Percentiles rank a stretch among this genome's conserved stretches.
Conservation (phyloP, 2,797 vertebrate genomes). For the Sebastes diploproa region DNA sequence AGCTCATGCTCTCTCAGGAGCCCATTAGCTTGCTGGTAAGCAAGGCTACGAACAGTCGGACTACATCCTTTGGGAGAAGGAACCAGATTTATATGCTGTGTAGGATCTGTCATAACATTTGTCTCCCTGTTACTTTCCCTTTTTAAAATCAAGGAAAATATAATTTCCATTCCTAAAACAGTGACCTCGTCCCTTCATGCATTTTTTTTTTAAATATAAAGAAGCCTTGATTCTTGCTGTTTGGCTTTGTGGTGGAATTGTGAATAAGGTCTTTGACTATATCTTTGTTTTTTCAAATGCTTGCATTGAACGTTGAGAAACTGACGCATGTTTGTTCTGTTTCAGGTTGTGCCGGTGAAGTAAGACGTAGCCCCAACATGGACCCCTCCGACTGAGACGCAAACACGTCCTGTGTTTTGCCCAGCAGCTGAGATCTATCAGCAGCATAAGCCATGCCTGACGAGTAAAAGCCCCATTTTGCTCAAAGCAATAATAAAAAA, state of each 20-base stretch:
- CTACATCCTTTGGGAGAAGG: conserved; percentile 5
- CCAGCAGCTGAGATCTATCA: conserved; percentile 84
- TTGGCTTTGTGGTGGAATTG: neutral
- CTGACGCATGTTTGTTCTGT: conserved; percentile 54
- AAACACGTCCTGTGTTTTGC: conserved; percentile 86
- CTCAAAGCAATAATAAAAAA: conserved; percentile 83
- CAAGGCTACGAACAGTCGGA: neutral
- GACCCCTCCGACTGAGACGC: conserved; percentile 83
- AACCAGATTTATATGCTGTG: neutral
- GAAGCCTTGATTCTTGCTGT: neutral
- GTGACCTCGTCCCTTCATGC: neutral
- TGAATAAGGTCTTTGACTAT: neutral
- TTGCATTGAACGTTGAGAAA: conserved; percentile 6
- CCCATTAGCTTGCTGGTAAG: conserved; percentile 30
- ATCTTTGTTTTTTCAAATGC: neutral
- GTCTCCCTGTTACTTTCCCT: neutral
- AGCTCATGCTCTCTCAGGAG: conserved; percentile 22
- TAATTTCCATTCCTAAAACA: neutral
- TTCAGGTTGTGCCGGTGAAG: conserved; percentile 91
- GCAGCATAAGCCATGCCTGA: conserved; percentile 89
- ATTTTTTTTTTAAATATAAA: neutral
- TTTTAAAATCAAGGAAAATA: neutral
- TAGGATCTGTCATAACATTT: neutral
- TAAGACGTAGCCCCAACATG: conserved; percentile 88
- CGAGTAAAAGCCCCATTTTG: conserved; percentile 86